Percentiles rank a stretch among this genome's conserved stretches.
These are phyloP conservation scores for Chrysolina oricalcia DNA, from an alignment of 2,888 invertebrate genomes.

Conservation along the genomic window DNA sequence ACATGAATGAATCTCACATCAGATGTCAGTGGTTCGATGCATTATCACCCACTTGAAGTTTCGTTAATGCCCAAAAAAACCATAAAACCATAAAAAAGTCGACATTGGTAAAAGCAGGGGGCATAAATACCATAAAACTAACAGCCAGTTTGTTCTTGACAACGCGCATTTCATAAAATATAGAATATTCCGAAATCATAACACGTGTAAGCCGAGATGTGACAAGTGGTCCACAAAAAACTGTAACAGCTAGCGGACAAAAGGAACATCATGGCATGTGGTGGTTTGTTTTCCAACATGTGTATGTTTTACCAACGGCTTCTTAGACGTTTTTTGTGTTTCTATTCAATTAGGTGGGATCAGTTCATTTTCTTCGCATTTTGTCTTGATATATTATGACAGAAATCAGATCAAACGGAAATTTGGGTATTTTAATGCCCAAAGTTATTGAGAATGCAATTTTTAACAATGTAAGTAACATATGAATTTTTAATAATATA, in stretches of 20 bases:
- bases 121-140: constrained; percentile 20
- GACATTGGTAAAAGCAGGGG: constrained; percentile 25
- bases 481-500: no score
- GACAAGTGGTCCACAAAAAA: constrained; percentile 51
- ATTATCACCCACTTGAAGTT: constrained; percentile 30
- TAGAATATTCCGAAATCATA: constrained; percentile 44
- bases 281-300: constrained; percentile 44
- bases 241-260: constrained; percentile 46
- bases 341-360: constrained; percentile 14
- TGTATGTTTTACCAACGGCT: constrained; percentile 34
- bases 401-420: neutral
- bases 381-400: neutral
- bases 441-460: no score
- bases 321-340: neutral
- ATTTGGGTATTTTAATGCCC: neutral
- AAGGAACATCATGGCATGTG: constrained; percentile 50
- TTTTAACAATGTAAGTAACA: no score
- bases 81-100: constrained; percentile 22
- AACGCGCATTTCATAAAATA: constrained; percentile 36
- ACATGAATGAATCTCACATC: neutral
- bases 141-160: constrained; percentile 40
- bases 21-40: constrained; percentile 5
- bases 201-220: constrained; percentile 44
- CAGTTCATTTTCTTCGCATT: neutral
- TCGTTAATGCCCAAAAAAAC: constrained; percentile 12